Evolutionary conservation across 2,888 invertebrate species (phyloP).

Genomic region (Tachina grossa): DNA sequence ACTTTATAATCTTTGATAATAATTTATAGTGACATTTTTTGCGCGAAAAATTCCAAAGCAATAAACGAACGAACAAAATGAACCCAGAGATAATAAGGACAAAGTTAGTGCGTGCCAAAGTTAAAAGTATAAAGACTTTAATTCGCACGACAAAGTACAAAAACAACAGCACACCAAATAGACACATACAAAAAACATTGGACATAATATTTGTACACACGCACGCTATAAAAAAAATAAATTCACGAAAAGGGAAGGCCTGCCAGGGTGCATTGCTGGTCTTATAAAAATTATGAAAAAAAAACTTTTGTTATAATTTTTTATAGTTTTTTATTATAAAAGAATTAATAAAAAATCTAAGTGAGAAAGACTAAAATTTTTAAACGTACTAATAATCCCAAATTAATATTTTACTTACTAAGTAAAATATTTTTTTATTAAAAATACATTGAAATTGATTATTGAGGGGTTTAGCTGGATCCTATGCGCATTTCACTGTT

Average conservation of each 20-base stretch:
- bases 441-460: no score
- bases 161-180: constrained; percentile 16
- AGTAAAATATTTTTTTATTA: no score
- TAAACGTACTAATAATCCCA: no score
- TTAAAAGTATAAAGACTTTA: constrained; percentile 45
- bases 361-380: no score
- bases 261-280: not conserved
- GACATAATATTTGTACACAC: not conserved
- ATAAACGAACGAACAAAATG: constrained; percentile 54
- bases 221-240: not conserved
- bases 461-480: no score
- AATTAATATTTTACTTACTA: no score
- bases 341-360: no score
- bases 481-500: no score
- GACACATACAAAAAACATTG: constrained; percentile 7
- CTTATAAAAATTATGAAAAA: no score
- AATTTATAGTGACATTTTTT: constrained; percentile 69
- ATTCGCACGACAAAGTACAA: constrained; percentile 16
- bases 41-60: constrained; percentile 62
- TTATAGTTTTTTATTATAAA: no score
- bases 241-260: not conserved
- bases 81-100: constrained; percentile 48
- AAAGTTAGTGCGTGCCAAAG: constrained; percentile 64
- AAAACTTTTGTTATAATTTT: no score
- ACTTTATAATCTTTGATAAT: constrained; percentile 68